These are phyloP conservation scores for Calypte anna DNA, from an alignment of 2,113 vertebrate genomes.

Conservation along the genomic window DNA sequence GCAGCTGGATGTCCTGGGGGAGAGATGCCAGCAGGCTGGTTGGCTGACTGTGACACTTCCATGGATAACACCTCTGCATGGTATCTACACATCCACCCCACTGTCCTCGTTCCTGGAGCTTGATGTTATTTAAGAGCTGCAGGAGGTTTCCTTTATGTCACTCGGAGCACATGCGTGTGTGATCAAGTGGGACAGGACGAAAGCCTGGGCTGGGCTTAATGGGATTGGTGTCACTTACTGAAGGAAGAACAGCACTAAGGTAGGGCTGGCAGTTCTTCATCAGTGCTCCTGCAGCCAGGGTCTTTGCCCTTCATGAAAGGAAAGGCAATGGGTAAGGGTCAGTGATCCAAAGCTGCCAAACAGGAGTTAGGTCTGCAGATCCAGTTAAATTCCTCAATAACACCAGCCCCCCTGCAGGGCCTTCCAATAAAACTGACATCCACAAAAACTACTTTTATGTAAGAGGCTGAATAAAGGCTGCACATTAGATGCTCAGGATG, in stretches of 20 bases:
- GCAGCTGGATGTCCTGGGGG: not conserved
- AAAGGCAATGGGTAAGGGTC: not conserved
- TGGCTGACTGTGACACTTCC: not conserved
- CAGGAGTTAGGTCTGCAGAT: not conserved
- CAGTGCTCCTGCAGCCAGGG: not conserved
- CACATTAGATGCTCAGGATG: not conserved
- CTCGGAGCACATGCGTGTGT: accelerated
- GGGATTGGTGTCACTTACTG: not conserved
- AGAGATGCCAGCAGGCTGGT: not conserved
- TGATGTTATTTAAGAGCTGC: conserved; percentile 13
- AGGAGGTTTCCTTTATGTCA: not conserved
- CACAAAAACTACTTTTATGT: not conserved
- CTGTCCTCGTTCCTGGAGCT: not conserved
- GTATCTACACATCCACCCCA: not conserved
- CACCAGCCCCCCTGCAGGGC: too few species aligned
- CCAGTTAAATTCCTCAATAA: not conserved
- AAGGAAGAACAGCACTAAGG: not conserved
- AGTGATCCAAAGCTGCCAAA: not conserved
- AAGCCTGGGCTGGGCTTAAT: conserved; percentile 8
- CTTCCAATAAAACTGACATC: not conserved
- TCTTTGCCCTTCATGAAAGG: not conserved
- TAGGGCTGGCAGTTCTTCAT: not conserved
- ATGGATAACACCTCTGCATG: accelerated
- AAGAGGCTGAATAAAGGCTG: not conserved
- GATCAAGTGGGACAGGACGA: conserved; percentile 1